Base-by-base conservation (phyloP, 1,140 invertebrate genomes). In the Palaemon carinicauda region DNA sequence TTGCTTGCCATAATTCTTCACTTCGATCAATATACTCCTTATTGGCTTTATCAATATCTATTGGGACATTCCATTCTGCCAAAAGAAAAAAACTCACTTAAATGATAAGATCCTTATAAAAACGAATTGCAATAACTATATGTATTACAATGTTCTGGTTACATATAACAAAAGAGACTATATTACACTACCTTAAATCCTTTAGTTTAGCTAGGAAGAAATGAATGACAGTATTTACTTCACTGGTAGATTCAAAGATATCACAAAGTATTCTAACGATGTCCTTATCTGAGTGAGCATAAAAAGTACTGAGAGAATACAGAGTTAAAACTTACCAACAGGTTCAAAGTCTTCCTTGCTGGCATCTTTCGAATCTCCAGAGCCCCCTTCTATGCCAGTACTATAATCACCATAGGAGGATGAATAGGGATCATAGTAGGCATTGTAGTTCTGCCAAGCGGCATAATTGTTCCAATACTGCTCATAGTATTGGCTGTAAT, bases 391-490 rank as follows among this genome's bases (percentile, higher is more conserved):
- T 80, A 90, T 90, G 89, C 90, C 5, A 41, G 90, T 90, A 73
- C 91, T 91, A 89, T 92, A 92, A 90, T 92, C 83, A 91, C 92
- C 92, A 92, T 93, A 82, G 91, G 92, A 80, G 91, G 80, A 88
- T 53, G 82, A 78, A 82, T 90, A 88, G 41, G 88, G 82, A 51
- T 88, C 80, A 54, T 82, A 78, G 87, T 88, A 82, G 50, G 90
- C 89, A 71, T 90, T 89, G 80, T 92, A 91, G 89, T 91, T 90
- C 90, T 93, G 93, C 93, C 93, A 93, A n/a, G 91, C 91, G 21
- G 91, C 90, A 90, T 95, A 95, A 92, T 95, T 95, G 91, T 95
- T 94, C 94, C 95, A 95, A 78, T 90, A 90, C 87, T 91, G 90
- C 31, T 90, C 90, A 83, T 91, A 90, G 60, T 89, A 88, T 78